Evolutionary conservation across 2,113 vertebrate genomes (phyloP).

Genomic region (Brachyhypopomus gauderio): DNA sequence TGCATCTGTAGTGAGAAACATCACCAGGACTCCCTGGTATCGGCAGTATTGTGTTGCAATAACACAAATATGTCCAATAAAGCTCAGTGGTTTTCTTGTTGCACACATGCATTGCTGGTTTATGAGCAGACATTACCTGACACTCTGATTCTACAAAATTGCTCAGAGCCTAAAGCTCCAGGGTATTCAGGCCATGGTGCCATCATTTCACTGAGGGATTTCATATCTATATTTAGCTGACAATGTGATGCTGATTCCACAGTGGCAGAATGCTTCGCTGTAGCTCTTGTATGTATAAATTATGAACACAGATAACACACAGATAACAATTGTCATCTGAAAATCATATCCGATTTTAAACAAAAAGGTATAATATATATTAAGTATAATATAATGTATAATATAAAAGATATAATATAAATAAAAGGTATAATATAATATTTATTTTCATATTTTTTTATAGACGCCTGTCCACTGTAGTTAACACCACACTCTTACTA

Average conservation of each 20-base stretch:
- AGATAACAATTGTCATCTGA: too few species aligned
- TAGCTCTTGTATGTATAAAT: not conserved
- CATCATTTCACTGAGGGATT: not conserved
- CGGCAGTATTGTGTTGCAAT: not conserved
- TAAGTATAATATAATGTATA: too few species aligned
- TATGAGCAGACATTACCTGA: not conserved
- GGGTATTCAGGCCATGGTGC: not conserved
- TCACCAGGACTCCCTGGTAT: not conserved
- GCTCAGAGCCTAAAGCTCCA: not conserved
- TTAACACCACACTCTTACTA: too few species aligned
- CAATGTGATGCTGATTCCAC: not conserved
- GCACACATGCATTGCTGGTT: not conserved
- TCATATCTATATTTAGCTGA: not conserved
- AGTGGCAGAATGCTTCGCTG: not conserved
- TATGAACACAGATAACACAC: too few species aligned
- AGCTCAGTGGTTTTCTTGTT: not conserved
- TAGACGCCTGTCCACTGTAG: too few species aligned
- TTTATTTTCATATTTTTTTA: too few species aligned
- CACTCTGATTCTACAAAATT: not conserved
- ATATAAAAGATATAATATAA: too few species aligned
- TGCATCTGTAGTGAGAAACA: slow-evolving; percentile 30
- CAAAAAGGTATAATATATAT: too few species aligned
- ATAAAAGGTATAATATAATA: too few species aligned
- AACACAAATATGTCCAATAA: not conserved
- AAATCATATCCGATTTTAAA: too few species aligned